phyloP scores from a whole-genome alignment of 2,888 invertebrate genomes.

The Deilephila porcellus region DNA sequence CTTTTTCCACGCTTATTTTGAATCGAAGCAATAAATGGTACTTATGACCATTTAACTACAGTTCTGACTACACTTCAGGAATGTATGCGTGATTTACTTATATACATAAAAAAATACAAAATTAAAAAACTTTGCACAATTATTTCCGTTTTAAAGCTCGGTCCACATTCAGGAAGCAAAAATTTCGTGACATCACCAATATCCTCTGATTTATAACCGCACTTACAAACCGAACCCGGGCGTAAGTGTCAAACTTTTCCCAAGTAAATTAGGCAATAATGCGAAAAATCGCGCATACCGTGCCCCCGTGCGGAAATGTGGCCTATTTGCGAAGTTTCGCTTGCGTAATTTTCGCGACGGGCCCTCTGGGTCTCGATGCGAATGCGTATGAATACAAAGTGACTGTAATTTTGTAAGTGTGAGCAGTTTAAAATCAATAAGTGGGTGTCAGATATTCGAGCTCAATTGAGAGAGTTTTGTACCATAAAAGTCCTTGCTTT shows the following conservation, averaged over 20 bases:
- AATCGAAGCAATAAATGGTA: too few species aligned
- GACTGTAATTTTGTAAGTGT: slow-evolving; percentile 1
- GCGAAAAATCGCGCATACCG: slow-evolving; percentile 40
- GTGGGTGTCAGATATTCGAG: too few species aligned
- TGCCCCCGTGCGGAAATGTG: slow-evolving; percentile 33
- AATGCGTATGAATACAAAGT: slow-evolving; percentile 22
- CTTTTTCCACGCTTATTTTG: too few species aligned
- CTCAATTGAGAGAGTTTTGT: too few species aligned
- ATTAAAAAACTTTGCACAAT: too few species aligned
- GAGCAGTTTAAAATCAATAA: slow-evolving; percentile 17
- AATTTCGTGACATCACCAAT: background rate
- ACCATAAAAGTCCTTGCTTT: too few species aligned
- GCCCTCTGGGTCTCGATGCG: background rate
- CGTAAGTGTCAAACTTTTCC: slow-evolving; percentile 40
- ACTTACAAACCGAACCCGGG: slow-evolving; percentile 32
- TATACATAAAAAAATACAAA: too few species aligned
- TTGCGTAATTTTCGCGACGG: slow-evolving; percentile 24
- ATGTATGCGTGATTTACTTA: too few species aligned
- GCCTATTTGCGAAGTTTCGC: slow-evolving; percentile 38
- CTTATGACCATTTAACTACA: too few species aligned
- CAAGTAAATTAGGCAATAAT: slow-evolving; percentile 38
- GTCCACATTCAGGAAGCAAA: background rate
- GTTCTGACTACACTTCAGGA: too few species aligned
- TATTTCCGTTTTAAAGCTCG: too few species aligned
- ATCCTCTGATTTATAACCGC: background rate